Conservation (phyloP, 2,888 invertebrate genomes). For the Megaustenia siamemsis region DNA sequence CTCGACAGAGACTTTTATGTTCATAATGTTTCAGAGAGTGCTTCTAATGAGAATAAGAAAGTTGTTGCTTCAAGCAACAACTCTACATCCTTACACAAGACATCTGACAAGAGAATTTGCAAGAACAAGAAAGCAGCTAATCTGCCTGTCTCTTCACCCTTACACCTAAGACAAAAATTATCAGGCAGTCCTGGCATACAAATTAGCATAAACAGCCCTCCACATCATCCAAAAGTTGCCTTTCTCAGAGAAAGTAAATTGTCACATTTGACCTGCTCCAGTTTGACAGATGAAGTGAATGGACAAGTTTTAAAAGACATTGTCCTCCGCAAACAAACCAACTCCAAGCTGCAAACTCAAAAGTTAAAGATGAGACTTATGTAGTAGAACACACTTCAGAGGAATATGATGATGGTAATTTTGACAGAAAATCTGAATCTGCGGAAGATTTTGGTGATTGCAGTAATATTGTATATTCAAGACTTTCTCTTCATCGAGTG, state of each 20-base stretch:
- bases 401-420: too few relatives aligned
- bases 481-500: slow-evolving; percentile 5
- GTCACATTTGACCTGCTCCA: not conserved
- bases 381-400: not conserved
- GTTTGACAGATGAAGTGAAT: slow-evolving; percentile 40
- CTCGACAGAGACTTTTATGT: slow-evolving; percentile 2
- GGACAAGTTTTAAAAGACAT: slow-evolving; percentile 18
- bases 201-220: not conserved
- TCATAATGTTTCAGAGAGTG: slow-evolving; percentile 11
- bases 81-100: not conserved
- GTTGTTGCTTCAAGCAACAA: not conserved
- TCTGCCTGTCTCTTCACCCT: not conserved
- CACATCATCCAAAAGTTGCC: slow-evolving; percentile 31
- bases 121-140: not conserved
- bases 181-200: not conserved
- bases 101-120: not conserved
- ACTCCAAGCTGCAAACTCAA: not conserved
- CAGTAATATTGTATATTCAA: not conserved
- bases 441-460: not conserved
- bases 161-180: not conserved
- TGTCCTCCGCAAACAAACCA: not conserved
- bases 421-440: slow-evolving; percentile 8
- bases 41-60: not conserved
- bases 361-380: not conserved
- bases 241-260: slow-evolving; percentile 27